Evolutionary conservation across 2,797 vertebrate species (phyloP).

Genomic region (Distichodus sexfasciatus): DNA sequence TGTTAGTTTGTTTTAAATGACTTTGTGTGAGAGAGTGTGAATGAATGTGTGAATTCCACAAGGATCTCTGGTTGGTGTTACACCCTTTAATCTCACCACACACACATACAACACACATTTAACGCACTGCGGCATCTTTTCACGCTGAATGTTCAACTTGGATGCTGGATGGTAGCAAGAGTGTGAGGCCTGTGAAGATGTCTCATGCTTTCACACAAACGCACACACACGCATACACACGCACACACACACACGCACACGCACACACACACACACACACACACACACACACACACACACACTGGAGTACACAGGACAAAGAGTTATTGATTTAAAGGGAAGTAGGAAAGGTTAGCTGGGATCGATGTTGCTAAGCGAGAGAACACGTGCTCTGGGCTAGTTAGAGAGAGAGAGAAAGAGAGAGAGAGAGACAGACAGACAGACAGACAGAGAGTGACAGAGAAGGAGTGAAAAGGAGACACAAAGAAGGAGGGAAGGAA

Average conservation of each 20-base stretch:
- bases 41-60: no score
- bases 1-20: no score
- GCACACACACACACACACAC: slow-evolving; percentile 25
- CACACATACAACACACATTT: no score
- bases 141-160: not conserved
- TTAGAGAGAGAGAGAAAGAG: slow-evolving; percentile 3
- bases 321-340: slow-evolving; percentile 64
- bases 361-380: slow-evolving; percentile 64
- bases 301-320: slow-evolving; percentile 56
- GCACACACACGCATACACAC: slow-evolving; percentile 2
- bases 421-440: slow-evolving; percentile 21
- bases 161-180: not conserved
- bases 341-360: slow-evolving; percentile 60
- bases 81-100: no score
- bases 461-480: not conserved
- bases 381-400: slow-evolving; percentile 52
- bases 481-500: not conserved
- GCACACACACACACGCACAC: slow-evolving; percentile 13
- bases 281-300: slow-evolving; percentile 24
- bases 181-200: not conserved
- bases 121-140: not conserved
- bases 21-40: no score
- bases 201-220: slow-evolving; percentile 8
- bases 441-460: slow-evolving; percentile 7
- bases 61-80: no score